These are phyloP conservation scores for Bradypodion pumilum DNA, from an alignment of 2,797 vertebrate species.

Conservation along the genomic window DNA sequence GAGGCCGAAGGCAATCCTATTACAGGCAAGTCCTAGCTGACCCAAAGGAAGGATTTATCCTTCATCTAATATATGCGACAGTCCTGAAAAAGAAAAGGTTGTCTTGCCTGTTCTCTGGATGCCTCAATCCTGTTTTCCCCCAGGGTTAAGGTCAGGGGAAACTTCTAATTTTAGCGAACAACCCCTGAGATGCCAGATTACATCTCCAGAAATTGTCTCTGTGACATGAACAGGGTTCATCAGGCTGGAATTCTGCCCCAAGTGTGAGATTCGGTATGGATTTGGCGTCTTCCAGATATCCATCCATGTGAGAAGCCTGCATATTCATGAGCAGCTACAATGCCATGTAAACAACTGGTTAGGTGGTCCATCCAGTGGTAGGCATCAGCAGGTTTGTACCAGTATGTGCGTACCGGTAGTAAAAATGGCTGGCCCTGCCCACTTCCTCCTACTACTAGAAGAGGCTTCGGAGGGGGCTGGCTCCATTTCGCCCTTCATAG, in stretches of 20 bases:
- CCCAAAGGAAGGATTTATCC: too few species aligned
- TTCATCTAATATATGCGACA: background rate
- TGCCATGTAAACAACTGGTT: background rate
- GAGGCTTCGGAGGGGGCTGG: too few species aligned
- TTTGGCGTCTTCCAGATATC: background rate
- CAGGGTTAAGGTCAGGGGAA: background rate
- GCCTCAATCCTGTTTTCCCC: too few species aligned
- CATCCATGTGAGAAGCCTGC: background rate
- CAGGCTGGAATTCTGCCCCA: too few species aligned
- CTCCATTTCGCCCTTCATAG: too few species aligned
- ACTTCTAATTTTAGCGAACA: background rate
- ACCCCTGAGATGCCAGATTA: background rate
- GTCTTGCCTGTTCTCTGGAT: background rate
- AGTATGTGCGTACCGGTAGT: too few species aligned
- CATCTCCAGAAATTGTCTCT: background rate
- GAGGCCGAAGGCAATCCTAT: background rate
- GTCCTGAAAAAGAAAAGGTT: background rate
- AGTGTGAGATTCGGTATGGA: background rate
- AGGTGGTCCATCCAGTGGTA: background rate
- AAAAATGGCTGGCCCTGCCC: too few species aligned
- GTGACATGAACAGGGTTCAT: background rate
- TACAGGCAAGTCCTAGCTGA: background rate
- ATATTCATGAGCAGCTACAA: background rate
- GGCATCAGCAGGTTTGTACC: too few species aligned
- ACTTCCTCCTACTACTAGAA: too few species aligned